phyloP scores from a whole-genome alignment of 2,888 invertebrate genomes.

The Drosophila suboccidentalis region DNA sequence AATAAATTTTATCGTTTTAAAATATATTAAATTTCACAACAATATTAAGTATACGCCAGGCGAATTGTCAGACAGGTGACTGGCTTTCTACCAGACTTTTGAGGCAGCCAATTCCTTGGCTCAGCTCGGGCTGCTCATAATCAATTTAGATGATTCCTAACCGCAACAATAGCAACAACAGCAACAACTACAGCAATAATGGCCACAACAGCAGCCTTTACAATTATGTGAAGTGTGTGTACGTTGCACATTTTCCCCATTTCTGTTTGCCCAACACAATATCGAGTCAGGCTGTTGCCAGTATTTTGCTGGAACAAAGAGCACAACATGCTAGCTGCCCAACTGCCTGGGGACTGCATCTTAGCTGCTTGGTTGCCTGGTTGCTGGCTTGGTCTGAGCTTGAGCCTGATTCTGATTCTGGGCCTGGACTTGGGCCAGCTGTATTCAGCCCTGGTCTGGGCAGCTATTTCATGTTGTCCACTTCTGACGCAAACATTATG shows the following conservation, averaged over 20 bases:
- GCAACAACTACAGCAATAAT: constrained; percentile 4
- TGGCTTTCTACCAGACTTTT: constrained; percentile 11
- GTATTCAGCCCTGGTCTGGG: constrained; percentile 27
- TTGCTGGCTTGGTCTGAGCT: constrained; percentile 21
- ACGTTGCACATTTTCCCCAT: constrained; percentile 42
- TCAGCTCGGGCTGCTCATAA: constrained; percentile 56
- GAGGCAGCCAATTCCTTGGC: constrained; percentile 35
- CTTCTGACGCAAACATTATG: constrained; percentile 80
- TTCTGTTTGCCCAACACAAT: constrained; percentile 30
- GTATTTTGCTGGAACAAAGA: constrained; percentile 63
- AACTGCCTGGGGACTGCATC: constrained; percentile 24
- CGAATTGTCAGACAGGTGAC: constrained; percentile 9
- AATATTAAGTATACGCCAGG: constrained; percentile 43
- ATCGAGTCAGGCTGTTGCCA: constrained; percentile 28
- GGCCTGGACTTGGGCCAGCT: not conserved
- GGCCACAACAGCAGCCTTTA: constrained; percentile 31
- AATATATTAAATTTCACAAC: constrained; percentile 39
- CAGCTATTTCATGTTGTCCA: constrained; percentile 70
- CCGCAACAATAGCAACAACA: constrained; percentile 30
- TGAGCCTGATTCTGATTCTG: constrained; percentile 1
- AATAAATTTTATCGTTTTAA: constrained; percentile 42
- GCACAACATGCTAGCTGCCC: constrained; percentile 28
- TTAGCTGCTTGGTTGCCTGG: constrained; percentile 11
- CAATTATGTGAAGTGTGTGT: constrained; percentile 63
- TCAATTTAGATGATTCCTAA: constrained; percentile 66